Percentiles rank a stretch among this genome's conserved stretches.
Conservation (phyloP, 2,888 invertebrate genomes). For the Acanthosoma haemorrhoidale region DNA sequence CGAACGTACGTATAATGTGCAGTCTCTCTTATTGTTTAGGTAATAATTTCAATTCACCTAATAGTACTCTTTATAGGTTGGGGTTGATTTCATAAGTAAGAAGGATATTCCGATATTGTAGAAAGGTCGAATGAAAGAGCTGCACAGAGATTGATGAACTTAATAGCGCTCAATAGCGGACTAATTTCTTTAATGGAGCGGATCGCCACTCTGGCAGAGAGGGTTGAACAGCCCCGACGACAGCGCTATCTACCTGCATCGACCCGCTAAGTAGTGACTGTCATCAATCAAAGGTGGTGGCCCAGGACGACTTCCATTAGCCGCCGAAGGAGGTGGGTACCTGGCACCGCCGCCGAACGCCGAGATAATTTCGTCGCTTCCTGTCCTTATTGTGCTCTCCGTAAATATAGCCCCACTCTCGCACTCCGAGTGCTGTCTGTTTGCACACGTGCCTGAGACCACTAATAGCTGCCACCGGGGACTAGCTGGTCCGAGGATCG, state of each 20-base stretch:
- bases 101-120: too few species aligned
- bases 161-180: neutral
- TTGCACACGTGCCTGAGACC: neutral
- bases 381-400: too few species aligned
- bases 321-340: too few species aligned
- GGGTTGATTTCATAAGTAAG: too few species aligned
- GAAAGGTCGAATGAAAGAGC: too few species aligned
- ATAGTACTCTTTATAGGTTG: too few species aligned
- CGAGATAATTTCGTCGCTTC: neutral
- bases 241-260: neutral
- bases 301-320: neutral
- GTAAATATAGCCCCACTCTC: neutral
- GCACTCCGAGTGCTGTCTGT: neutral
- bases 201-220: neutral
- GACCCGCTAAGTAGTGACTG: neutral
- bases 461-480: neutral
- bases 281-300: conserved; percentile 1
- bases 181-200: too few species aligned
- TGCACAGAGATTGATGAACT: too few species aligned
- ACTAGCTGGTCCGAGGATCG: neutral
- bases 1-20: too few species aligned
- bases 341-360: neutral
- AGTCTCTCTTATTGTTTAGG: too few species aligned
- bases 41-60: too few species aligned
- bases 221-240: neutral